Evolutionary conservation across 2,113 vertebrate species (phyloP).

Genomic region (Mohoua ochrocephala): DNA sequence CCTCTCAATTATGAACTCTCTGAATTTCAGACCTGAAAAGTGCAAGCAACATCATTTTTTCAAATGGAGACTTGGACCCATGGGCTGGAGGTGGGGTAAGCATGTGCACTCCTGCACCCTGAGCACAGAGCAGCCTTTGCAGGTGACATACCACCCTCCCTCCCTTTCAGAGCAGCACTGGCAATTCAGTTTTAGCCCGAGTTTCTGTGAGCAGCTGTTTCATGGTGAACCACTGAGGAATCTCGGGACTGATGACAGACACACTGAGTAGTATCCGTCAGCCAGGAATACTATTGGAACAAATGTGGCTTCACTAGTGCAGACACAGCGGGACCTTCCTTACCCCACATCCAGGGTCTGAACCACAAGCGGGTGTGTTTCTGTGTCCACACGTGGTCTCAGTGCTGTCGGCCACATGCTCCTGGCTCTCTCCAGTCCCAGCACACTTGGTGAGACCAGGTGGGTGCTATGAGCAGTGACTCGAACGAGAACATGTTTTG

Average conservation of each 20-base stretch:
- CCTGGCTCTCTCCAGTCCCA: not conserved
- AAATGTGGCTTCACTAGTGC: not conserved
- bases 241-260: not conserved
- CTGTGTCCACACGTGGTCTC: no score
- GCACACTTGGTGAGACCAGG: not conserved
- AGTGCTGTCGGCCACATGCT: not conserved
- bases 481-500: not conserved
- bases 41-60: constrained; percentile 93
- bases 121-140: not conserved
- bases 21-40: constrained; percentile 77
- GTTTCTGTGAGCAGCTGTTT: not conserved
- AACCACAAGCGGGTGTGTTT: not conserved
- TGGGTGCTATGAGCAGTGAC: not conserved
- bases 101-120: not conserved
- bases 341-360: not conserved
- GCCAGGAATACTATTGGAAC: not conserved
- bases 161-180: not conserved
- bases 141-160: not conserved
- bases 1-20: not conserved
- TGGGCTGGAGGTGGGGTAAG: constrained; percentile 94
- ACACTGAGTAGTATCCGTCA: not conserved
- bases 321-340: not conserved
- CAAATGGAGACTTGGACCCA: constrained; percentile 91
- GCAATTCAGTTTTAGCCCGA: not conserved
- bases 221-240: not conserved